These are phyloP conservation scores for Hypotaenidia philippensis DNA, from an alignment of 2,797 vertebrate genomes.

Conservation along the genomic window DNA sequence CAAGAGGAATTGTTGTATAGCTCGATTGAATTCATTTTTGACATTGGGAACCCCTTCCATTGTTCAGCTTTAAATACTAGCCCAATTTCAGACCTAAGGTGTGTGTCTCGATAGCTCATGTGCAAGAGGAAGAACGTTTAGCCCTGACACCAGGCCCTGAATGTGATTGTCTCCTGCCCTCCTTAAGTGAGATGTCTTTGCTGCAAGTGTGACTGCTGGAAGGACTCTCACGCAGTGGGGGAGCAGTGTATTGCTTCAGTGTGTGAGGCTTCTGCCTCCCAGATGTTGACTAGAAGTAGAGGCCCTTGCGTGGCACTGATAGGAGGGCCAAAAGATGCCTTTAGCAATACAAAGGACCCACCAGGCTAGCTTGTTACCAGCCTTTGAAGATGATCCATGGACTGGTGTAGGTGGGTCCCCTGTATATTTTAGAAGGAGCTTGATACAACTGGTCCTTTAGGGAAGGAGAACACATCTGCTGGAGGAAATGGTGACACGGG, in stretches of 20 bases:
- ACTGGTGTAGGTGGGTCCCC: not conserved
- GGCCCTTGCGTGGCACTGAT: not conserved
- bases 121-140: not conserved
- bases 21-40: not conserved
- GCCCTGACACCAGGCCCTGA: not conserved
- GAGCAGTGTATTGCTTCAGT: not conserved
- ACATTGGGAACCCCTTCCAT: not conserved
- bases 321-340: not conserved
- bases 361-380: not conserved
- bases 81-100: not conserved
- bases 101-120: rapidly evolving
- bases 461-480: not conserved
- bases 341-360: not conserved
- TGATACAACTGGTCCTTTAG: not conserved
- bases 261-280: not conserved
- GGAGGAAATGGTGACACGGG: not conserved
- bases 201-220: not conserved
- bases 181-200: not conserved
- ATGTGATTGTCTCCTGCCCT: not conserved
- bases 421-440: not conserved
- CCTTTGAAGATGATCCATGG: not conserved
- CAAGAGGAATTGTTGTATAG: not conserved
- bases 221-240: rapidly evolving
- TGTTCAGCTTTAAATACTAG: not conserved
- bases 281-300: not conserved